Evolutionary conservation across 35 echinoderm and acorn worm species (phyloP).

Genomic region (Ophiothrix spiculata): DNA sequence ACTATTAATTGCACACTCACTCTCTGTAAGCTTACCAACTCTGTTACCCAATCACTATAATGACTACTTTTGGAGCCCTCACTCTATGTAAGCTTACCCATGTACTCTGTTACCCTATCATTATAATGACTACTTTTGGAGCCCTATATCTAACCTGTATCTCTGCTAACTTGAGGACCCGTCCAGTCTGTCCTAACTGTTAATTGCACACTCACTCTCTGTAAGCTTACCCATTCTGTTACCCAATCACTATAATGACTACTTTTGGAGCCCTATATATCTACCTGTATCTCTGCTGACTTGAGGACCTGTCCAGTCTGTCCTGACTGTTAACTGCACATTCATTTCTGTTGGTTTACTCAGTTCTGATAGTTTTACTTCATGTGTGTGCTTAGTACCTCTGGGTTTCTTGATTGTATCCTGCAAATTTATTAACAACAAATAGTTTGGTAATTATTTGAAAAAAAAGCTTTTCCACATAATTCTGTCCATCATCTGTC

Average conservation of each 20-base stretch:
- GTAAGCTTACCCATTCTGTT: no score
- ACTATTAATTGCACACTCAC: constrained; percentile 26
- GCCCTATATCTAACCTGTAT: no score
- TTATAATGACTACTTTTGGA: no score
- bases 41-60: no score
- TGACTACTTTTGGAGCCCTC: no score
- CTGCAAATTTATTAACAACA: constrained; percentile 5
- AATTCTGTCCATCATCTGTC: background rate
- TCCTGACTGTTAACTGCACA: constrained; percentile 24
- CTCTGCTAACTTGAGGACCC: background rate
- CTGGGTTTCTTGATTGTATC: constrained; percentile 45
- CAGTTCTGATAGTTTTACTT: constrained; percentile 4
- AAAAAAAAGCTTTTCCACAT: background rate
- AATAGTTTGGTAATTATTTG: background rate
- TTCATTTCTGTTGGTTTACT: constrained; percentile 18
- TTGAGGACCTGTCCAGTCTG: background rate
- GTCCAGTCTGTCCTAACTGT: background rate
- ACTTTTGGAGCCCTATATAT: no score
- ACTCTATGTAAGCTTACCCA: no score
- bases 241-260: no score
- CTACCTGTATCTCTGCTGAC: background rate
- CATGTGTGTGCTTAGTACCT: constrained; percentile 31
- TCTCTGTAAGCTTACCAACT: no score
- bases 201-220: constrained; percentile 25
- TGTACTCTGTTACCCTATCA: no score